Evolutionary conservation across 2,888 invertebrate species (phyloP).

Genomic region (Tortricodes alternella): DNA sequence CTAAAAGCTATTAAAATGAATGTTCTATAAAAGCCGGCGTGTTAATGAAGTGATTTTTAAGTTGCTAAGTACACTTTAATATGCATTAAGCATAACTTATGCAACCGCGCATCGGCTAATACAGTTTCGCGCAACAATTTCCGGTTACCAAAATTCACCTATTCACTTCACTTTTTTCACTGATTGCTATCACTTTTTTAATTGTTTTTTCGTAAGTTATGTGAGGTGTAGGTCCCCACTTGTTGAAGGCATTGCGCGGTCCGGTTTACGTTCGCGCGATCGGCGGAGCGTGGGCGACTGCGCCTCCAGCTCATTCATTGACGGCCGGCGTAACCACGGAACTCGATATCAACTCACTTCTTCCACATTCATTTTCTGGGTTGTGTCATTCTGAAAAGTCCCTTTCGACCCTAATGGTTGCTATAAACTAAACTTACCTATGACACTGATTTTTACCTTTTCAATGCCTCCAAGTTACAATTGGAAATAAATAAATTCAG

Average conservation of each 20-base stretch:
- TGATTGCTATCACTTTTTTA: constrained; percentile 31
- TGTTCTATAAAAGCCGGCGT: background rate
- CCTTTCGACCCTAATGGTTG: too few species aligned
- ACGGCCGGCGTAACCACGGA: constrained; percentile 51
- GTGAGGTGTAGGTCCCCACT: constrained; percentile 55
- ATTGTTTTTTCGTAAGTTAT: constrained; percentile 31
- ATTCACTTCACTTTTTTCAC: constrained; percentile 39
- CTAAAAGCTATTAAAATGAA: background rate
- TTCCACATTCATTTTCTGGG: too few species aligned
- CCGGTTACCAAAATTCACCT: constrained; percentile 24
- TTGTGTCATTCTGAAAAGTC: too few species aligned
- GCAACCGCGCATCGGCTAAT: constrained; percentile 36
- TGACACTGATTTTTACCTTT: too few species aligned
- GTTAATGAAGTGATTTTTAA: background rate
- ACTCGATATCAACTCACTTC: constrained; percentile 54
- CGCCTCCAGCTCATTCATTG: constrained; percentile 75
- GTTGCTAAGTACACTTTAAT: constrained; percentile 12
- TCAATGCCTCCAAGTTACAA: too few species aligned
- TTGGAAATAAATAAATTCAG: too few species aligned
- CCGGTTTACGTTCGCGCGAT: constrained; percentile 74
- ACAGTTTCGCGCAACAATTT: constrained; percentile 37
- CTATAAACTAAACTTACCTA: too few species aligned
- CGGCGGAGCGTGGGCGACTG: constrained; percentile 76
- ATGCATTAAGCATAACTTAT: constrained; percentile 41
- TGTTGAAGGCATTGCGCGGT: constrained; percentile 59